These are phyloP conservation scores for Eclectus roratus DNA, from an alignment of 2,113 vertebrate species.

Conservation along the genomic window DNA sequence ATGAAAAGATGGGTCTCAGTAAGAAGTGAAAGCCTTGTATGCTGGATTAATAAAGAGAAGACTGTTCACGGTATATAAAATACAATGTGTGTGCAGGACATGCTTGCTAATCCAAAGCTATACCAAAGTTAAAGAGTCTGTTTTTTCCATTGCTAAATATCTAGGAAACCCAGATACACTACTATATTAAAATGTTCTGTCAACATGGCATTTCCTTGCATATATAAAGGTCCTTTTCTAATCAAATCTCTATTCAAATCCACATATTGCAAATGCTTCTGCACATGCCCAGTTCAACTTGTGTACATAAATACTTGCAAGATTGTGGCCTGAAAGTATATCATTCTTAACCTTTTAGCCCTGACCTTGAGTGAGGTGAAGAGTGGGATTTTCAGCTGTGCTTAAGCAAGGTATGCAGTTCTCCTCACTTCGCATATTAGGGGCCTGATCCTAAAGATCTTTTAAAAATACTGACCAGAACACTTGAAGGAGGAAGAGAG, in stretches of 20 bases:
- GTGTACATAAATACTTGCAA: background rate
- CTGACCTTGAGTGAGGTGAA: background rate
- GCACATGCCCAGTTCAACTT: background rate
- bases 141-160: constrained; percentile 2
- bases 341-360: background rate
- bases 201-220: constrained; percentile 13
- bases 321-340: background rate
- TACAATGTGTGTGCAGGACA: background rate
- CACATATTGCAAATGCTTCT: background rate
- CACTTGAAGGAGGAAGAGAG: background rate
- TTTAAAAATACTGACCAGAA: background rate
- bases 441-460: background rate
- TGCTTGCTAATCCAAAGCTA: constrained; percentile 34
- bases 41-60: constrained; percentile 45
- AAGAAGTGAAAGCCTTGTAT: constrained; percentile 40
- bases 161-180: background rate
- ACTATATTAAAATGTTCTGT: background rate
- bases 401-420: background rate
- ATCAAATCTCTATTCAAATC: constrained; percentile 1
- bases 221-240: background rate
- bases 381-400: background rate
- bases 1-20: constrained; percentile 3
- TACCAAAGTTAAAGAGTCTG: background rate
- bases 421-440: background rate
- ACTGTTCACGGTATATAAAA: constrained; percentile 18